Conservation (phyloP, 2,888 invertebrate genomes). For the Lottia scabra region DNA sequence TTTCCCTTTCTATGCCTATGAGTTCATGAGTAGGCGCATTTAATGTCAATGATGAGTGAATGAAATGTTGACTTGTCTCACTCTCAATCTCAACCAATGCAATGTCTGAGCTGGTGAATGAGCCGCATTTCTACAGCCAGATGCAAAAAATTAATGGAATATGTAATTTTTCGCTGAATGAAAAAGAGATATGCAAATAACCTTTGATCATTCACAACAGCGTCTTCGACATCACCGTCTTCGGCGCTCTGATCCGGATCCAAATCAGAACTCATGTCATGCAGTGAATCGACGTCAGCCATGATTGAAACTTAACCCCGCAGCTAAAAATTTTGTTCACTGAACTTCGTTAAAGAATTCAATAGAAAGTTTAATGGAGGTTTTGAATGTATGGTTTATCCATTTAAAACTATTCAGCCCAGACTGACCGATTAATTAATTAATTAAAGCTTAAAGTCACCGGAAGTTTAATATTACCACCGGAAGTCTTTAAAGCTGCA, state of each 20-base stretch:
- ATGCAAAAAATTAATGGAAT: neutral
- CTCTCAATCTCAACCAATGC: neutral
- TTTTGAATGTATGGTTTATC: no score
- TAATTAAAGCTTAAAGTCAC: no score
- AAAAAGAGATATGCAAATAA: slow-evolving; percentile 18
- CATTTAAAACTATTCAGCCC: no score
- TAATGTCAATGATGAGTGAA: no score
- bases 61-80: no score
- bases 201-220: slow-evolving; percentile 60
- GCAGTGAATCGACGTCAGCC: slow-evolving; percentile 67
- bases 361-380: no score
- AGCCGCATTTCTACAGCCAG: neutral
- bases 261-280: slow-evolving; percentile 65
- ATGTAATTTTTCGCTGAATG: neutral
- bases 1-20: no score
- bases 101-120: neutral
- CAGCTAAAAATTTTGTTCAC: neutral
- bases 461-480: neutral
- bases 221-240: slow-evolving; percentile 65
- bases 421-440: no score
- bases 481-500: neutral
- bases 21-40: no score
- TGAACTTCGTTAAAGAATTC: no score
- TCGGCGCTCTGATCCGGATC: slow-evolving; percentile 64
- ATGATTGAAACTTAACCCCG: slow-evolving; percentile 45